Conservation (phyloP, 2,888 invertebrate species). For the Pterostichus madidus region DNA sequence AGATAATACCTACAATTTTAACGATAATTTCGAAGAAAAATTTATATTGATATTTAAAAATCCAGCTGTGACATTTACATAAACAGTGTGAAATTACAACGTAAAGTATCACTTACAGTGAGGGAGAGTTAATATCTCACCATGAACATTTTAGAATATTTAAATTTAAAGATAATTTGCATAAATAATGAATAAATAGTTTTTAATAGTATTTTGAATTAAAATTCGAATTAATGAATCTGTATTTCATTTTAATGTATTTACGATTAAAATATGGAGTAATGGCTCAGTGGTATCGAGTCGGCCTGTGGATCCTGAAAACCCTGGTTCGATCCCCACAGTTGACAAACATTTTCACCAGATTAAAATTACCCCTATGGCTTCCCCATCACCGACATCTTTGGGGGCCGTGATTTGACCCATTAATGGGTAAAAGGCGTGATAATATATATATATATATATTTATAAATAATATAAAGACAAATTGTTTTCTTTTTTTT, state of each 20-base stretch:
- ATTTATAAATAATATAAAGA: too few species aligned
- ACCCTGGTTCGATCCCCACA: too few species aligned
- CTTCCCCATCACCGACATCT: too few species aligned
- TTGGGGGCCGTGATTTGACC: too few species aligned
- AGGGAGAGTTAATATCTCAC: conserved; percentile 32
- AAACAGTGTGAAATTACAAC: conserved; percentile 45
- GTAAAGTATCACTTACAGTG: conserved; percentile 41
- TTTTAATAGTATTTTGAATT: conserved; percentile 32
- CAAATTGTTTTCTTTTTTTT: too few species aligned
- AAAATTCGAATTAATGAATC: conserved; percentile 29
- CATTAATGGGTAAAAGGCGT: too few species aligned
- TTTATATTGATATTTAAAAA: conserved; percentile 1
- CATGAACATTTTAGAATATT: conserved; percentile 18
- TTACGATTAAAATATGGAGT: too few species aligned
- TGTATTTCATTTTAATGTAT: conserved; percentile 13
- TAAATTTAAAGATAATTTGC: conserved; percentile 30
- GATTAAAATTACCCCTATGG: too few species aligned
- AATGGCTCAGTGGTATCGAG: too few species aligned
- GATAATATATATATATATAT: too few species aligned
- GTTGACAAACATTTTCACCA: too few species aligned
- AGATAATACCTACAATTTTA: conserved; percentile 25
- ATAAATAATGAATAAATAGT: conserved; percentile 45
- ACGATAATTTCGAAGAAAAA: background rate
- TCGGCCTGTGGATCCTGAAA: too few species aligned
- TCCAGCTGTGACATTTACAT: conserved; percentile 36